Base-by-base conservation (phyloP, 2,888 invertebrate genomes). In the Choreutis nemorana region DNA sequence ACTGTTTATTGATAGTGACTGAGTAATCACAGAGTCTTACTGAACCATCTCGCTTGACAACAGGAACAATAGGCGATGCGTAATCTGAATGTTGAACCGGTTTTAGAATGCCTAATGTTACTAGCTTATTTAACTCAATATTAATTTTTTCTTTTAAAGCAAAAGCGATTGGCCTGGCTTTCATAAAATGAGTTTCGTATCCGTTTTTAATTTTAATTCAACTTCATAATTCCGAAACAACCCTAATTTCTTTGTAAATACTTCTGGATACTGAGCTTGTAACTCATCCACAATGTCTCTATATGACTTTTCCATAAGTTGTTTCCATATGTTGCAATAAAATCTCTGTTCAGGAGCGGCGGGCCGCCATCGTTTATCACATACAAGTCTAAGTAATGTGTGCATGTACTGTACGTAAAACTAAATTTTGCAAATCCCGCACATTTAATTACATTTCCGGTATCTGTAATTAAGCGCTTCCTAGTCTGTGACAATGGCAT, bases 31-130 rank as follows among this genome's bases (percentile, higher is more conserved):
- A 34, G 3, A 33, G 11, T 9, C 33, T 23, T 12, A 33, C 23
- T 2, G n/a, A 18, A 11, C 28, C 30, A 18, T 29, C n/a, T 1
- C 14, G n/a, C 13, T 29, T 31, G 5, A 35, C 10, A 3, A 31
- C 31, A 1, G 31, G 34, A 2, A 34, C 32, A 3, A 35, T 27
- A 3, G 34, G 34, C n/a, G 30, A 30, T 14, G 35, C 35, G 16
- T 28, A 35, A 10, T 35, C 35, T 1, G 32, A 32, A 9, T 25
- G 24, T 9, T 20, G 2, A 7, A 32, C 28, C 3, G 28, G 25
- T 11, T 27, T 20, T 10, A 28, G 16, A 5, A 34, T 23, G 4
- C 34, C 34, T n/a, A 13, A 7, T 10, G 14, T 7, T 8, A 30
- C 9, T 21, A 30, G 13, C 3, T 25, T 13, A n/a, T 34, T 23